These are phyloP conservation scores for Drosophila lini DNA, from an alignment of 1,140 invertebrate genomes.

Conservation along the genomic window DNA sequence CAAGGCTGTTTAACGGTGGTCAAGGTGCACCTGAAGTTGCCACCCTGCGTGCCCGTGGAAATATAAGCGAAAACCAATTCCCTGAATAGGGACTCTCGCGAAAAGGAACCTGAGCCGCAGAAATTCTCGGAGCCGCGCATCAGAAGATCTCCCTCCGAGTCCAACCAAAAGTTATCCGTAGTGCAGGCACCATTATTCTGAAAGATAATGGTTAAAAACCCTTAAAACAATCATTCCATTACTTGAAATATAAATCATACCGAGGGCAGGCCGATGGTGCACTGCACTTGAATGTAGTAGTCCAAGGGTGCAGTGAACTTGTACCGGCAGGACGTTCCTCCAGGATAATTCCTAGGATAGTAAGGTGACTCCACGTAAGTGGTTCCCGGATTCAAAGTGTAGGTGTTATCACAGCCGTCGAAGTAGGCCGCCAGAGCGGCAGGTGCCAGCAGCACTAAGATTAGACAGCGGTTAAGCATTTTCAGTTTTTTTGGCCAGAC, in stretches of 20 bases:
- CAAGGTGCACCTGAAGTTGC: slow-evolving; percentile 66
- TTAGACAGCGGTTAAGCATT: slow-evolving; percentile 49
- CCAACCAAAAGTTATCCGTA: slow-evolving; percentile 77
- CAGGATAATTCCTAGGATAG: slow-evolving; percentile 71
- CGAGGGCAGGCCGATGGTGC: slow-evolving; percentile 59
- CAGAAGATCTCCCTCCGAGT: slow-evolving; percentile 67
- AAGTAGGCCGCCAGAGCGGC: slow-evolving; percentile 56
- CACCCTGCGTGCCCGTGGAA: slow-evolving; percentile 41
- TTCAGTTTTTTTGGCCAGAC: slow-evolving; percentile 23
- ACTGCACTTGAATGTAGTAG: slow-evolving; percentile 64
- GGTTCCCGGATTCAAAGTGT: slow-evolving; percentile 37
- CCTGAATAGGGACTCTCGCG: slow-evolving; percentile 63
- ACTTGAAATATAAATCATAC: slow-evolving; percentile 31
- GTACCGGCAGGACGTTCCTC: slow-evolving; percentile 77
- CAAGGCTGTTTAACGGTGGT: slow-evolving; percentile 50
- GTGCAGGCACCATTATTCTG: slow-evolving; percentile 60
- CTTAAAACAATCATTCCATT: neutral
- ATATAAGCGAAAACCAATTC: slow-evolving; percentile 69
- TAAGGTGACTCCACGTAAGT: slow-evolving; percentile 72
- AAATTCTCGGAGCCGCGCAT: slow-evolving; percentile 73
- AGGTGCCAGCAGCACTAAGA: slow-evolving; percentile 30
- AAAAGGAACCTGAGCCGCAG: slow-evolving; percentile 67
- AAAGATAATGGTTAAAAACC: neutral
- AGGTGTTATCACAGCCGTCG: slow-evolving; percentile 68
- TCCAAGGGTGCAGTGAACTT: slow-evolving; percentile 67